Evolutionary conservation across 2,888 invertebrate species (phyloP).

Genomic region (Lepidocyrtoides sp.): DNA sequence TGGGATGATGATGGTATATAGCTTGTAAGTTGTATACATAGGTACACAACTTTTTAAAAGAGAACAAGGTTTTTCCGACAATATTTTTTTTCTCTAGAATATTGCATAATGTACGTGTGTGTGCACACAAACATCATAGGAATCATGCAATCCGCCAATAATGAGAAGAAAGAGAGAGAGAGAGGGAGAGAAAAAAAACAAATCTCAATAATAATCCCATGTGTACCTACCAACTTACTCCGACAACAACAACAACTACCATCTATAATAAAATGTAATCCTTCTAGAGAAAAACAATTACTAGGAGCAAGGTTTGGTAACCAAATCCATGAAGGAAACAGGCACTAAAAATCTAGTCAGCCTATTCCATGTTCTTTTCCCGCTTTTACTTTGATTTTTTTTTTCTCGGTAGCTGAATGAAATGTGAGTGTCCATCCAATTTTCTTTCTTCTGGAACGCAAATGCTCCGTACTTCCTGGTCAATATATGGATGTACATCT

Average conservation of each 20-base stretch:
- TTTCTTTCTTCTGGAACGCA: slow-evolving; percentile 17
- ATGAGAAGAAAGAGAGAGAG: too few species aligned
- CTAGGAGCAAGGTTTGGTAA: too few species aligned
- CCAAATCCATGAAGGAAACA: not conserved
- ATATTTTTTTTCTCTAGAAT: too few species aligned
- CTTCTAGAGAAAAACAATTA: too few species aligned
- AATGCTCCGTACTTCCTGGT: slow-evolving; percentile 43
- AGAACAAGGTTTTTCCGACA: too few species aligned
- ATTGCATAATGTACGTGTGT: not conserved
- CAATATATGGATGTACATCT: slow-evolving; percentile 19
- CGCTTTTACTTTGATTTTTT: not conserved
- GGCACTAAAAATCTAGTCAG: slow-evolving; percentile 13
- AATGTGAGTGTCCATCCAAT: slow-evolving; percentile 46
- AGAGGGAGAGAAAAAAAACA: slow-evolving; percentile 3
- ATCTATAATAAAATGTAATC: too few species aligned
- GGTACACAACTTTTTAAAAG: too few species aligned
- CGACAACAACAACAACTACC: too few species aligned
- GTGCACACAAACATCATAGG: not conserved
- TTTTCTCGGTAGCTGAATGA: not conserved
- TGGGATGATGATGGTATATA: not conserved
- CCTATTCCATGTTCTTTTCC: slow-evolving; percentile 37
- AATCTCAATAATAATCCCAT: slow-evolving; percentile 53
- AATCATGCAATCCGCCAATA: slow-evolving; percentile 65
- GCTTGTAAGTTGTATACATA: not conserved
- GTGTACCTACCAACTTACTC: not conserved